Conservation (phyloP, 2,113 vertebrate species). For the Lycaon pictus region DNA sequence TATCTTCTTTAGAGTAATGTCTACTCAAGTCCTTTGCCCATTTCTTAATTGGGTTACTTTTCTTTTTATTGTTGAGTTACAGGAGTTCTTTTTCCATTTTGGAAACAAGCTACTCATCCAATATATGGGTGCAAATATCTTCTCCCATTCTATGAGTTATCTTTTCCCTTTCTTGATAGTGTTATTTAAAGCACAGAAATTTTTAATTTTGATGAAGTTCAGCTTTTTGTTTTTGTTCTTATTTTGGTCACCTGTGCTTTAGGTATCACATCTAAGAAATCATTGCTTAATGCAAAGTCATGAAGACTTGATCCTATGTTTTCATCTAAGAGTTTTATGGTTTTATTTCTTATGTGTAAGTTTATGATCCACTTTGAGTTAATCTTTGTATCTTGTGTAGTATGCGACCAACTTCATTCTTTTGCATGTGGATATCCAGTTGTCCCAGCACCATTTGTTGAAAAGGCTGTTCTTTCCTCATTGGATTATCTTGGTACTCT, state of each 20-base stretch:
- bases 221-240: neutral
- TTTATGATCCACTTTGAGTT: neutral
- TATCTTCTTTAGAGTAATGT: neutral
- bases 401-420: neutral
- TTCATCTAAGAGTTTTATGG: neutral
- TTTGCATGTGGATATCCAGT: neutral
- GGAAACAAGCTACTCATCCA: neutral
- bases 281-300: neutral
- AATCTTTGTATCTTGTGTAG: neutral
- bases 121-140: neutral
- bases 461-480: neutral
- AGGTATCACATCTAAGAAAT: neutral
- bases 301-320: neutral
- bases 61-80: neutral
- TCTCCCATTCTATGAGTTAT: neutral
- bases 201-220: constrained; percentile 17
- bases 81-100: neutral
- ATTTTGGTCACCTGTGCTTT: neutral
- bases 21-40: neutral
- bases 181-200: neutral
- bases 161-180: neutral
- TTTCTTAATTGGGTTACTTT: neutral
- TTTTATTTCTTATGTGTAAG: neutral
- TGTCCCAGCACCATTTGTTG: neutral
- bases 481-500: neutral